Percentiles rank a stretch among this genome's conserved stretches.
These are phyloP conservation scores for Psittacula echo DNA, from an alignment of 2,797 vertebrate genomes.

Conservation along the genomic window DNA sequence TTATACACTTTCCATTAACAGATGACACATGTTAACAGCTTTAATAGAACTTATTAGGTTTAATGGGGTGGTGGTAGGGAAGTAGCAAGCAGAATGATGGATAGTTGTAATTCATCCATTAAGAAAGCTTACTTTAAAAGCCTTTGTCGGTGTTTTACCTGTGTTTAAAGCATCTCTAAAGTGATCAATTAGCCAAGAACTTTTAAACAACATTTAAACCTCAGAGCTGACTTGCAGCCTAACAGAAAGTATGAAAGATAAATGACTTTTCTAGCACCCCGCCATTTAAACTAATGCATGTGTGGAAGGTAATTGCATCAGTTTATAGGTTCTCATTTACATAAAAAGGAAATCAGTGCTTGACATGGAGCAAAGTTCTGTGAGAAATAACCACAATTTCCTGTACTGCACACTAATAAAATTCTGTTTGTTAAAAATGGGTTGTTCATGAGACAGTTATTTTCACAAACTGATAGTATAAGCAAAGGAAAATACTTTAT, in stretches of 20 bases:
- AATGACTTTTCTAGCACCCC: conserved; percentile 69
- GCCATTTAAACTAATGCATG: conserved; percentile 68
- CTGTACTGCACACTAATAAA: background rate
- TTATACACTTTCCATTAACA: conserved; percentile 52
- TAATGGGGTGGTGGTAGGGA: conserved; percentile 52
- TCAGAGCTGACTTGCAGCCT: conserved; percentile 58
- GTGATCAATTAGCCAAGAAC: conserved; percentile 75
- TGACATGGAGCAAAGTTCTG: background rate
- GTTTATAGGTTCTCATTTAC: conserved; percentile 63
- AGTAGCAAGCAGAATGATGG: conserved; percentile 45
- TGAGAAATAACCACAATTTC: conserved; percentile 23
- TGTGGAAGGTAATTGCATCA: conserved; percentile 49
- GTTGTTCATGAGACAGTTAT: background rate
- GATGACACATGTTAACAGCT: conserved; percentile 71
- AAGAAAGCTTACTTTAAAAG: conserved; percentile 75
- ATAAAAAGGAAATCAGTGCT: conserved; percentile 61
- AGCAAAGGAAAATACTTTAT: conserved; percentile 7
- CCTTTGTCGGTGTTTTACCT: conserved; percentile 74
- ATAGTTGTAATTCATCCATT: conserved; percentile 79
- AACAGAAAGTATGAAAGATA: conserved; percentile 73
- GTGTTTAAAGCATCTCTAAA: conserved; percentile 67
- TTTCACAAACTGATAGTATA: background rate
- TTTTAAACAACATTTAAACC: conserved; percentile 70
- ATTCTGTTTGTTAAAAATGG: background rate
- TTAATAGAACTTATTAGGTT: conserved; percentile 58